Evolutionary conservation across 2,113 vertebrate species (phyloP).

Genomic region (Gasterosteus nipponicus): DNA sequence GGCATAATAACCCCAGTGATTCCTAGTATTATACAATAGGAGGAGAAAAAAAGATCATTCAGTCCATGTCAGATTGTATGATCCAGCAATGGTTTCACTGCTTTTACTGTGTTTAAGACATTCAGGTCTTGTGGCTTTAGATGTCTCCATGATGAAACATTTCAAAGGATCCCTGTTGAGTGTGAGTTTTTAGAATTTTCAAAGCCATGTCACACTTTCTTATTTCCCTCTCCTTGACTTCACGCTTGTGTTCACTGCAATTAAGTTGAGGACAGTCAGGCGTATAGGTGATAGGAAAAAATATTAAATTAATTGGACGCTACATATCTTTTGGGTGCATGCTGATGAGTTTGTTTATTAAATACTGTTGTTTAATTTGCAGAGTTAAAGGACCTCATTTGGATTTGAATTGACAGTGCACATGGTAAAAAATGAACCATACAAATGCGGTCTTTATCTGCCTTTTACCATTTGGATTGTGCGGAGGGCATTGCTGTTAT

Average conservation of each 20-base stretch:
- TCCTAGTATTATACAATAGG: neutral
- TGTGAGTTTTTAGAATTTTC: slow-evolving; percentile 33
- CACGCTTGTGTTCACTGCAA: slow-evolving; percentile 83
- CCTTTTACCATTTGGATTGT: slow-evolving; percentile 25
- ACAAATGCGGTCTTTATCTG: slow-evolving; percentile 3
- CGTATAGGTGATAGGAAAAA: slow-evolving; percentile 78
- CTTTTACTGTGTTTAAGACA: neutral
- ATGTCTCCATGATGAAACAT: neutral
- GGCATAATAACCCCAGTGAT: neutral
- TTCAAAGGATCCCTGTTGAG: slow-evolving; percentile 1
- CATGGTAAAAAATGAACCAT: neutral
- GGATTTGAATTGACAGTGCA: slow-evolving; percentile 20
- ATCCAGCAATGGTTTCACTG: neutral
- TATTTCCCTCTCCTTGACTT: slow-evolving; percentile 76
- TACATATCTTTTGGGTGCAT: slow-evolving; percentile 69
- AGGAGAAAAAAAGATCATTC: neutral
- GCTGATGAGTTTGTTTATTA: slow-evolving; percentile 74
- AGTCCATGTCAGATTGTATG: neutral
- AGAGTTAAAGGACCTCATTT: slow-evolving; percentile 23
- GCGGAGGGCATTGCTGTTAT: neutral
- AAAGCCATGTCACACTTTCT: slow-evolving; percentile 77
- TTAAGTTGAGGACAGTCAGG: slow-evolving; percentile 81
- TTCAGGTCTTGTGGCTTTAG: neutral
- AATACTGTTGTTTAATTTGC: slow-evolving; percentile 44
- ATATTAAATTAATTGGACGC: slow-evolving; percentile 83